Evolutionary conservation across 2,888 invertebrate species (phyloP), one percentile per base, ranked within the genome.

Genomic region (Lymantria dispar): DNA sequence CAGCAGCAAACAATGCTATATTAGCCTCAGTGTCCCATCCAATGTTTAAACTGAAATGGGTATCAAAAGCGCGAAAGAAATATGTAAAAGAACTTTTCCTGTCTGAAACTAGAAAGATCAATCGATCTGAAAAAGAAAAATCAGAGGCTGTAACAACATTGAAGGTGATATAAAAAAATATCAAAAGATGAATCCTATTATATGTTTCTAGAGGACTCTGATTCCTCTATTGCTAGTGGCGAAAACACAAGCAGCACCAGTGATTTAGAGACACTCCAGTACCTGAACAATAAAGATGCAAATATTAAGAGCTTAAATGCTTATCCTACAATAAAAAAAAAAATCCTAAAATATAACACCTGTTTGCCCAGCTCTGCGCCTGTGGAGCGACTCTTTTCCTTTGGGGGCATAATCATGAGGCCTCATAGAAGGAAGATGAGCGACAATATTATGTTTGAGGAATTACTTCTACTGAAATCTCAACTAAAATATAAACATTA

Each of bases 71-170:
- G 22, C 22, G 22, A 5, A 22, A 5, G 22, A 5, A 22, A 22
- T 22, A 22, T 22, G 22, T 22, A 22, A 22, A 22, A 22, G 22
- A 22, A 22, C 5, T 22, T 22, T 3, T 36, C n/a, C 36, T 36
- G 36, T 3, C 36, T 36, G 36, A 36, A 36, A 36, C 36, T 5
- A 2, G 36, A 36, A 36, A 52, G 33, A 47, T 52, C 7, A 49
- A 52, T 56, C 49, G 49, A 49, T 45, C 45, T 52, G 52, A 56
- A 50, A 51, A 55, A 55, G 48, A 56, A 56, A 39, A 52, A 42
- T 52, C 47, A 38, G 52, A 50, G 45, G 47, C 52, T 45, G 52
- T 50, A 43, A 56, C 42, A 52, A 39, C 10, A 47, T 44, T 42
- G 47, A 41, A 43, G 55, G 42, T 44, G 49, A 49, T 47, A 52